Evolutionary conservation across 2,888 invertebrate genomes (phyloP).

Genomic region (Tryphoninae sp.): DNA sequence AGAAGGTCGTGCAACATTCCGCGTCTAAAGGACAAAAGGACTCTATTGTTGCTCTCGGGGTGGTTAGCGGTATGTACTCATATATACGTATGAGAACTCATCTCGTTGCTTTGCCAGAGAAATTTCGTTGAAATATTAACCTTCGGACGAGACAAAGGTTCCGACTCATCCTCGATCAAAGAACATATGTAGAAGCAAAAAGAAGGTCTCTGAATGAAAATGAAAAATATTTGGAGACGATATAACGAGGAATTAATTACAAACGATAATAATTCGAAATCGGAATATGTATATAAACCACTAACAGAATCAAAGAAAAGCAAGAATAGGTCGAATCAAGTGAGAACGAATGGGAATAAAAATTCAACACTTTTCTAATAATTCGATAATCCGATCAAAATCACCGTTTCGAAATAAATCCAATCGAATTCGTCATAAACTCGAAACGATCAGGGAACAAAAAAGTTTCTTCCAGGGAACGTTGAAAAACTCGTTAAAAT

Average conservation of each 20-base stretch:
- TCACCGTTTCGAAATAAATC: too few relatives aligned
- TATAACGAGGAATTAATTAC: not conserved
- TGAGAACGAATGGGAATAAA: too few relatives aligned
- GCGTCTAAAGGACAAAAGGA: conserved; percentile 47
- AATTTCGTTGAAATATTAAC: conserved; percentile 38
- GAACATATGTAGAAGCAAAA: not conserved
- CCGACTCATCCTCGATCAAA: conserved; percentile 2
- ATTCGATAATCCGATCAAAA: too few relatives aligned
- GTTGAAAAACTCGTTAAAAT: too few relatives aligned
- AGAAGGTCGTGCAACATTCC: conserved; percentile 19
- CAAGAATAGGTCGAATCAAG: too few relatives aligned
- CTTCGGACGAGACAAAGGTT: conserved; percentile 1
- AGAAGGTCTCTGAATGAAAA: not conserved
- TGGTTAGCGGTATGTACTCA: conserved; percentile 1
- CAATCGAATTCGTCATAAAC: too few relatives aligned
- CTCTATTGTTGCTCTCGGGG: conserved; percentile 28
- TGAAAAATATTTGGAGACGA: not conserved
- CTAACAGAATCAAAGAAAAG: not conserved
- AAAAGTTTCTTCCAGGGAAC: too few relatives aligned
- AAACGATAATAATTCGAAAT: not conserved
- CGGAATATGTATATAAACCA: not conserved
- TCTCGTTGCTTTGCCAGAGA: conserved; percentile 14
- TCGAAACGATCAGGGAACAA: too few relatives aligned
- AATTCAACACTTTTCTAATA: too few relatives aligned
- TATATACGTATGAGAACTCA: not conserved